Evolutionary conservation across 2,113 vertebrate genomes (phyloP).

Genomic region (Drymodes brunneopygia): DNA sequence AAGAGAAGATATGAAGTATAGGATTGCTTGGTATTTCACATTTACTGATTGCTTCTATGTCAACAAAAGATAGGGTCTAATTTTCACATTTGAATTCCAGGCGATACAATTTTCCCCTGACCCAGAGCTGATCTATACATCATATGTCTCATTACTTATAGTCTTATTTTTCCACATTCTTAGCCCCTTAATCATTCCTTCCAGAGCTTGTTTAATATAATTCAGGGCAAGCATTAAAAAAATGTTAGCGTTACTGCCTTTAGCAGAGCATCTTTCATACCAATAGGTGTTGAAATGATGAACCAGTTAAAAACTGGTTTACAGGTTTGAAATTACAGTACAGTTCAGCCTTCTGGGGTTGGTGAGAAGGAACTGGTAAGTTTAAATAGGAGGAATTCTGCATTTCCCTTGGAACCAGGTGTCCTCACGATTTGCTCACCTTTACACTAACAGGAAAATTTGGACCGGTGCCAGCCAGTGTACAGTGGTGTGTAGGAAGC

Average conservation of each 20-base stretch:
- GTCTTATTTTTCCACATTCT: neutral
- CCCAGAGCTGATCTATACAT: neutral
- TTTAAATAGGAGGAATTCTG: neutral
- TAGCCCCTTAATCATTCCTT: neutral
- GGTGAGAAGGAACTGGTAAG: neutral
- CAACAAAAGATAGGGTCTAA: neutral
- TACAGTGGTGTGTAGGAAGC: neutral
- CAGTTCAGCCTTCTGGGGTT: neutral
- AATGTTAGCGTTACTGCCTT: neutral
- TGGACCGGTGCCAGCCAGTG: neutral
- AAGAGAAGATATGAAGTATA: neutral
- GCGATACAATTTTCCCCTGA: neutral
- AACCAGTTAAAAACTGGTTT: too few relatives aligned
- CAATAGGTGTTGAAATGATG: neutral
- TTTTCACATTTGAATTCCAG: neutral
- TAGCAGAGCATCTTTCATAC: neutral
- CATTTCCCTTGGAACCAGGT: neutral
- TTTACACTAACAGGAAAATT: neutral
- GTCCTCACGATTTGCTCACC: neutral
- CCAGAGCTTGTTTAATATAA: neutral
- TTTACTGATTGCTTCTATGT: neutral
- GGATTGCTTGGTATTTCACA: neutral
- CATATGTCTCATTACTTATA: neutral
- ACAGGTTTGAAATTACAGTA: neutral
- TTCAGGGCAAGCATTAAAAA: neutral